Evolutionary conservation across 2,888 invertebrate genomes (phyloP).

Genomic region (Zaprionus lineosus): DNA sequence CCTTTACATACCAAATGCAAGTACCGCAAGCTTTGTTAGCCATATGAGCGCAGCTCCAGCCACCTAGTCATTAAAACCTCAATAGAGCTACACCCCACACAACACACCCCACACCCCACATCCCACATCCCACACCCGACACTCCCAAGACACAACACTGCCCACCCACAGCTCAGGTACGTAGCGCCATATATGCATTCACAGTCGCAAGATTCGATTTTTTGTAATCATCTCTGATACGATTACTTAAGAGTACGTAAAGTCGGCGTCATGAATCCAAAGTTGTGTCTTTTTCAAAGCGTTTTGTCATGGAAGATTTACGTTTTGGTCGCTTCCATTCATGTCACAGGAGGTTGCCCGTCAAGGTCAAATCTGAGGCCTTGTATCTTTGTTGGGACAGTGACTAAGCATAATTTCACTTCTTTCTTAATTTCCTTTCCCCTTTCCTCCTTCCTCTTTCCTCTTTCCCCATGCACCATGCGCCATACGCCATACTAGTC

Average conservation of each 20-base stretch:
- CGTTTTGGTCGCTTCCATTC: slow-evolving; percentile 13
- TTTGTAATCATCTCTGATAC: slow-evolving; percentile 53
- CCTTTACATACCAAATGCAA: slow-evolving; percentile 61
- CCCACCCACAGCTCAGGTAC: slow-evolving; percentile 23
- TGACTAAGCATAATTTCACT: slow-evolving; percentile 25
- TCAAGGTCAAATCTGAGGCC: slow-evolving; percentile 53
- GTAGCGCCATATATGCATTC: not conserved
- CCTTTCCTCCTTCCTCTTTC: no score
- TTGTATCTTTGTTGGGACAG: slow-evolving; percentile 5
- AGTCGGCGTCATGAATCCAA: not conserved
- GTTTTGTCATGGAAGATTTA: slow-evolving; percentile 30
- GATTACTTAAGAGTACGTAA: slow-evolving; percentile 57
- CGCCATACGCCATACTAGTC: no score
- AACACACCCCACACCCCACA: not conserved
- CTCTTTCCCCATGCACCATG: no score
- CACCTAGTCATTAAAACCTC: slow-evolving; percentile 48
- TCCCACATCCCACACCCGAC: slow-evolving; percentile 9
- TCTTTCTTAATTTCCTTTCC: no score
- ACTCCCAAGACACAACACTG: not conserved
- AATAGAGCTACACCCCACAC: slow-evolving; percentile 30
- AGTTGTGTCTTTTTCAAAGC: slow-evolving; percentile 2
- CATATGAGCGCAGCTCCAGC: slow-evolving; percentile 55
- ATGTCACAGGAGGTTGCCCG: slow-evolving; percentile 26
- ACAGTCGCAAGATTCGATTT: slow-evolving; percentile 45
- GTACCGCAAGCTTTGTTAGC: slow-evolving; percentile 46